Evolutionary conservation across 2,888 invertebrate species (phyloP).

Genomic region (Silvanus unidentatus): DNA sequence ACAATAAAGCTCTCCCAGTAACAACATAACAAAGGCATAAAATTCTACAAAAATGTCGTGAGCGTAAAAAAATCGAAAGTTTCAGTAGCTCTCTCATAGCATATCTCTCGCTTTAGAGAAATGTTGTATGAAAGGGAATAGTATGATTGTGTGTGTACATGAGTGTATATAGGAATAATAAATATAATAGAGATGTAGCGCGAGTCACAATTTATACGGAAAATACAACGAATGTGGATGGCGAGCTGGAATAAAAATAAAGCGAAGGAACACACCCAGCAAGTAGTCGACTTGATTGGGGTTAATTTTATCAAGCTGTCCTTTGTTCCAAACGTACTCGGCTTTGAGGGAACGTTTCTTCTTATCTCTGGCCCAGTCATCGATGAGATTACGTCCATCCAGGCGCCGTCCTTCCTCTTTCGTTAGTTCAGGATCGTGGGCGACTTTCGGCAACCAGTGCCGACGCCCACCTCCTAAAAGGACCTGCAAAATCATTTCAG

Average conservation of each 20-base stretch:
- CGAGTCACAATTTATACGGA: too few species aligned
- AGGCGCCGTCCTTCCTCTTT: constrained; percentile 65
- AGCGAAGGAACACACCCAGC: constrained; percentile 53
- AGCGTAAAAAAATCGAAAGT: too few species aligned
- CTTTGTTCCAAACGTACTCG: constrained; percentile 68
- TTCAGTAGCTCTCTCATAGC: too few species aligned
- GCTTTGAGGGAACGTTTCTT: constrained; percentile 60
- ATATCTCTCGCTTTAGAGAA: too few species aligned
- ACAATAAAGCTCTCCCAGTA: too few species aligned
- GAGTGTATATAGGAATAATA: too few species aligned
- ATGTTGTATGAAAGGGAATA: too few species aligned
- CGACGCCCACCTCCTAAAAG: constrained; percentile 72
- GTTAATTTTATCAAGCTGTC: constrained; percentile 65
- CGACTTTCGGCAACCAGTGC: constrained; percentile 68
- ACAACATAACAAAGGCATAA: too few species aligned
- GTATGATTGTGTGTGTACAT: too few species aligned
- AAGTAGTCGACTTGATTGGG: constrained; percentile 66
- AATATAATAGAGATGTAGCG: too few species aligned
- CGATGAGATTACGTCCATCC: constrained; percentile 72
- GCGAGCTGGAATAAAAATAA: neutral
- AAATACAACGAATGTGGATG: too few species aligned
- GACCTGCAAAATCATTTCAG: constrained; percentile 52
- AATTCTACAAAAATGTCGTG: too few species aligned
- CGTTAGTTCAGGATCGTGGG: constrained; percentile 62
- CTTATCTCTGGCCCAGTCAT: constrained; percentile 74